Percentiles rank a stretch among this genome's conserved stretches.
phyloP scores from a whole-genome alignment of 1,140 invertebrate genomes.

The Trichonephila clavipes region DNA sequence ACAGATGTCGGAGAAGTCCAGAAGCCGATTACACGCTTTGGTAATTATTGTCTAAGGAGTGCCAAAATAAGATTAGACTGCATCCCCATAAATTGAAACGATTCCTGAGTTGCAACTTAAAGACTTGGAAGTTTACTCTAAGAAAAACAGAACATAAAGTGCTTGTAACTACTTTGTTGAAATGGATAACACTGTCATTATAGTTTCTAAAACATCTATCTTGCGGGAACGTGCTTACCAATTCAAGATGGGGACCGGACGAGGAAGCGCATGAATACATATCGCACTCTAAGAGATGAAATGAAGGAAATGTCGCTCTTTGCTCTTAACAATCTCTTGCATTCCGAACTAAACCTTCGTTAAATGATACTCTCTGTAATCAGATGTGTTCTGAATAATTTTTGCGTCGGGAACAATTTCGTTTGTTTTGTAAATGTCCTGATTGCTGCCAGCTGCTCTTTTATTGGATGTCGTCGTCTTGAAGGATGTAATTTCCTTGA shows the following conservation, averaged over 20 bases:
- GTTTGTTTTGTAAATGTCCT: slow-evolving; percentile 5
- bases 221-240: neutral
- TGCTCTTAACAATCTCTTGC: neutral
- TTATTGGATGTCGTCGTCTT: neutral
- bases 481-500: neutral
- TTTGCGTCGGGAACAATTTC: neutral
- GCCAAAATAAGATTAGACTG: slow-evolving; percentile 59
- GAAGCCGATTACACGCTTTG: slow-evolving; percentile 54
- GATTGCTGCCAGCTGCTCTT: neutral
- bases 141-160: slow-evolving; percentile 58
- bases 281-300: slow-evolving; percentile 48
- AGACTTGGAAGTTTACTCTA: slow-evolving; percentile 1
- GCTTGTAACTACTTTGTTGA: slow-evolving; percentile 56
- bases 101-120: slow-evolving; percentile 41
- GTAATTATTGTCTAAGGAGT: slow-evolving; percentile 58
- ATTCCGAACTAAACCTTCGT: slow-evolving; percentile 33
- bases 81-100: slow-evolving; percentile 61
- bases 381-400: slow-evolving; percentile 32
- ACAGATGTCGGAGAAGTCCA: slow-evolving; percentile 29
- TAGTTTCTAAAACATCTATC: slow-evolving; percentile 32
- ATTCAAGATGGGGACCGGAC: slow-evolving; percentile 15
- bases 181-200: slow-evolving; percentile 53
- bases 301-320: slow-evolving; percentile 34
- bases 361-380: neutral
- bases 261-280: slow-evolving; percentile 30